Conservation (phyloP, 2,888 invertebrate genomes). For the Sminthurides aquaticus region DNA sequence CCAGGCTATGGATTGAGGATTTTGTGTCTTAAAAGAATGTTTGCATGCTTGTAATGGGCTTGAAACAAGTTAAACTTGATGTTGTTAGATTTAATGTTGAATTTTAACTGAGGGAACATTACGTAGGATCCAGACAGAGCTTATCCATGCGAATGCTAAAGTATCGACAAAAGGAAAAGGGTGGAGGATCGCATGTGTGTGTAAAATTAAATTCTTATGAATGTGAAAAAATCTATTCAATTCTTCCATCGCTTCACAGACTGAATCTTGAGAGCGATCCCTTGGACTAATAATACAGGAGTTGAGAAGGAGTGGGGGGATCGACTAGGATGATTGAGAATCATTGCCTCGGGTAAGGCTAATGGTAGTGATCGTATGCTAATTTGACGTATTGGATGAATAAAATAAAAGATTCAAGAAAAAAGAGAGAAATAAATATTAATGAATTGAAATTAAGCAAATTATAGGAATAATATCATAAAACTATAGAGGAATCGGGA, state of each 20-base stretch:
- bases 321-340: not conserved
- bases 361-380: conserved; percentile 4
- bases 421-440: conserved; percentile 22
- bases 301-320: too few relatives aligned
- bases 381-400: not conserved
- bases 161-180: too few relatives aligned
- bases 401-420: not conserved
- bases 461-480: conserved; percentile 10
- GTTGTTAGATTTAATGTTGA: not conserved
- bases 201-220: not conserved
- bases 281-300: not conserved
- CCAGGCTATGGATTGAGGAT: too few relatives aligned
- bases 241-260: too few relatives aligned
- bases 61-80: too few relatives aligned
- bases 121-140: not conserved
- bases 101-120: not conserved
- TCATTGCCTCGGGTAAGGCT: not conserved
- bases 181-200: not conserved
- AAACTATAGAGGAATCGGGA: not conserved
- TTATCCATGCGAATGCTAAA: too few relatives aligned
- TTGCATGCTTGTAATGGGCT: not conserved
- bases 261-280: too few relatives aligned
- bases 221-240: not conserved
- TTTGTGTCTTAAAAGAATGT: too few relatives aligned
- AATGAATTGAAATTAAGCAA: conserved; percentile 27